Conservation (phyloP, 2,797 vertebrate species). For the Hephaestus fuliginosus region DNA sequence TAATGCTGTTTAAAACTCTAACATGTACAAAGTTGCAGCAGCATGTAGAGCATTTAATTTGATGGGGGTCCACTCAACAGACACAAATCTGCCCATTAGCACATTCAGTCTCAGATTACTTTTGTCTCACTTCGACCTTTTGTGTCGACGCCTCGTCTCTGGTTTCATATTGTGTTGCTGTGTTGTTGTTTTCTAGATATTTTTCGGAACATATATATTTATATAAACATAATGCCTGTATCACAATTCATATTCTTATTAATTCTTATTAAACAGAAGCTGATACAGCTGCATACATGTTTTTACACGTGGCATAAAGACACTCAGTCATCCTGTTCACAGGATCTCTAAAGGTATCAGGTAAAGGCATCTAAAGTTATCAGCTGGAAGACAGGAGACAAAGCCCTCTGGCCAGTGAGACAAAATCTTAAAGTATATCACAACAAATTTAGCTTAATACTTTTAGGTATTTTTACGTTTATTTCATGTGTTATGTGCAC, state of each 20-base stretch:
- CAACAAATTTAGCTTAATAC: not conserved
- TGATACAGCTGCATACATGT: not conserved
- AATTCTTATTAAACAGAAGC: not conserved
- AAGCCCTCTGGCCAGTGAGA: not conserved
- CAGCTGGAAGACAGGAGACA: not conserved
- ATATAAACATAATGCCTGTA: not conserved
- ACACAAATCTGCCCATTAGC: conserved; percentile 10
- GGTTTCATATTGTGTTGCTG: conserved; percentile 40
- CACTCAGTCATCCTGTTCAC: not conserved
- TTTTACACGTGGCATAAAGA: not conserved
- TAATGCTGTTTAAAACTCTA: not conserved
- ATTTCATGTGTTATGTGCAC: not conserved
- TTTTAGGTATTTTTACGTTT: not conserved
- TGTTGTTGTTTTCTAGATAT: not conserved
- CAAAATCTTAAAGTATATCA: not conserved
- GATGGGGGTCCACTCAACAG: conserved; percentile 14
- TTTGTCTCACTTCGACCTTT: conserved; percentile 51
- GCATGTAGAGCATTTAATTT: not conserved
- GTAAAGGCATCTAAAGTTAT: too few relatives aligned
- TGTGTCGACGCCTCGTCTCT: conserved; percentile 19
- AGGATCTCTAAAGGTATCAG: not conserved
- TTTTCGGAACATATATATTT: too few relatives aligned
- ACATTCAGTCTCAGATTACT: conserved; percentile 43
- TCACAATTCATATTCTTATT: too few relatives aligned
- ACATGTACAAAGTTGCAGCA: not conserved